Evolutionary conservation across 2,888 invertebrate species (phyloP), one percentile per base, ranked within the genome.

Genomic region (Ryuthela nishihirai): DNA sequence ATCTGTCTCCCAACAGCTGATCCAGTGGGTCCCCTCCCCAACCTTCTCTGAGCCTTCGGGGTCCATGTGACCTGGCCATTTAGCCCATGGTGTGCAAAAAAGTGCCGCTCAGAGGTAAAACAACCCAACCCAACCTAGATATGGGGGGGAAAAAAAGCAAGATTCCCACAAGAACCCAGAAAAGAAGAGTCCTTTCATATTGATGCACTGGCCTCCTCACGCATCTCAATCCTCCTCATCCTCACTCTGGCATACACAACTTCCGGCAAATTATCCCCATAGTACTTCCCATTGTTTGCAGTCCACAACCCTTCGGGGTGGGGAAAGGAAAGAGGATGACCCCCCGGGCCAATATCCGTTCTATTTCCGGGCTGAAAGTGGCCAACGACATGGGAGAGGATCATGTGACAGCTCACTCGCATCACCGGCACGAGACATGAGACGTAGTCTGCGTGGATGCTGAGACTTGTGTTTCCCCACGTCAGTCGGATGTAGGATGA

Each of bases 221-320:
- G 29, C 23, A 5, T 29, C 34, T 18, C 38, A 5, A 20, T 20
- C 21, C 21, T 15, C 29, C 6, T 18, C 21, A 20, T 43, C 21
- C 49, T 49, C 26, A 29, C 43, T 21, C 21, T 24, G 41, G 17
- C 35, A 18, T 32, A 25, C 39, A 40, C 49, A 56, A 56, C 56
- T 56, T 56, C 56, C 56, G 49, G 56, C 36, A 56, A 56, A 56
- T 56, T 56, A 56, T 56, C 50, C 56, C 45, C 45, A 24, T 36
- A 25, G 39, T 32, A 15, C 38, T 17, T 40, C 40, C 29, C 34
- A 48, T 55, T 55, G 54, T 55, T 55, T 55, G 54, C 23, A 25
- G 20, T 34, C 25, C n/a, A n/a, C n/a, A n/a, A n/a, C n/a, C n/a
- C n/a, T n/a, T n/a, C 32, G 38, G 34, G 25, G 38, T 15, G 12